These are phyloP conservation scores for Enteromius treurensis DNA, from an alignment of 2,797 vertebrate species.

Conservation along the genomic window DNA sequence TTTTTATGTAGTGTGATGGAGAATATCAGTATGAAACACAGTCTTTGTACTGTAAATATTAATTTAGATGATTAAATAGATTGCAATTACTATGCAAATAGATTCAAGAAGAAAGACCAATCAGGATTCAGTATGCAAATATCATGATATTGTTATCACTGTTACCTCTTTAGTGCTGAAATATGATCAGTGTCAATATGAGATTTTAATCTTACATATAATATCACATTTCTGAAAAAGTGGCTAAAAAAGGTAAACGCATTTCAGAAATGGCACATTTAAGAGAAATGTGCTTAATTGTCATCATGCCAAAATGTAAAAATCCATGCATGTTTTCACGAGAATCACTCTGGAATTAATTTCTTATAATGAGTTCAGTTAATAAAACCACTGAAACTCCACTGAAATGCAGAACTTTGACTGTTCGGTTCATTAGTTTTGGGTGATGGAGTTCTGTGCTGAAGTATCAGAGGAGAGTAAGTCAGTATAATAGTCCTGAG, in stretches of 20 bases:
- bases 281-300: neutral
- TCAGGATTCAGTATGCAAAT: neutral
- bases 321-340: neutral
- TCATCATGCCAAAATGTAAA: neutral
- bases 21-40: neutral
- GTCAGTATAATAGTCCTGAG: constrained; percentile 56
- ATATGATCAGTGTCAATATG: neutral
- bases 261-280: neutral
- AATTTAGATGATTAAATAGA: neutral
- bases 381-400: neutral
- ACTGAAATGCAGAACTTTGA: neutral
- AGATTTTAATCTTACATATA: neutral
- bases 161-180: neutral
- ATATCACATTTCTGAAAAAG: neutral
- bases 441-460: neutral
- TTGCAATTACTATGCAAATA: neutral
- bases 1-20: neutral
- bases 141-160: neutral
- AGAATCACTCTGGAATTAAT: neutral
- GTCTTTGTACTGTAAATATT: neutral
- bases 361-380: neutral
- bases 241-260: neutral
- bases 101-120: neutral
- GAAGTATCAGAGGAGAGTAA: constrained; percentile 4
- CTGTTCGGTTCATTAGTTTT: neutral